phyloP scores from a whole-genome alignment of 2,888 invertebrate genomes.

The Deroplatys truncata region DNA sequence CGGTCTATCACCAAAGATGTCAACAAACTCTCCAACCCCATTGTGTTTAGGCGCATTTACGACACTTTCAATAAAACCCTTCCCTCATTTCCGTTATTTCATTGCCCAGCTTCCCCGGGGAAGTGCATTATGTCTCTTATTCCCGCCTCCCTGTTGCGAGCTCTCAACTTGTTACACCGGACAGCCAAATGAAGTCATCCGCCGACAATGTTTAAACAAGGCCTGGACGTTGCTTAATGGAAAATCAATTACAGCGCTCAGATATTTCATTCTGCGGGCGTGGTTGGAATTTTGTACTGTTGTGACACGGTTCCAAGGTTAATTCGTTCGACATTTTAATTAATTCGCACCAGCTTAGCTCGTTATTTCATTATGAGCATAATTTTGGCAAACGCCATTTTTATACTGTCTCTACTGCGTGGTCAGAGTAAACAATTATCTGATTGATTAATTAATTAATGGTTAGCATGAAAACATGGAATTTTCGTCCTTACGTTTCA shows the following conservation, averaged over 20 bases:
- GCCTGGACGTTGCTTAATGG: neutral
- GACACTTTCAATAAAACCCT: neutral
- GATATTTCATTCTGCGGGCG: neutral
- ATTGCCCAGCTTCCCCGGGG: neutral
- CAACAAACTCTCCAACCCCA: neutral
- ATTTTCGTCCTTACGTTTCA: no score
- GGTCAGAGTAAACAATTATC: no score
- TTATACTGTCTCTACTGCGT: no score
- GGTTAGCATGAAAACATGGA: no score
- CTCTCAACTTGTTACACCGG: neutral
- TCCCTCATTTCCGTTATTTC: no score
- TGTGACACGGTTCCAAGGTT: neutral
- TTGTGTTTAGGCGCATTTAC: neutral
- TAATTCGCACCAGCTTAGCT: neutral
- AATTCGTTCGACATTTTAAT: neutral
- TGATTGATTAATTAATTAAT: no score
- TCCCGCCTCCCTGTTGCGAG: neutral
- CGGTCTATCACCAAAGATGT: no score
- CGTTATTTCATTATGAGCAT: neutral
- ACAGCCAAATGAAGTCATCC: neutral
- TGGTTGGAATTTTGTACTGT: neutral
- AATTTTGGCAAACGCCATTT: neutral
- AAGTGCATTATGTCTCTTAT: neutral
- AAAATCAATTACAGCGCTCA: neutral
- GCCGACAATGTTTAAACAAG: neutral